Evolutionary conservation across 2,113 vertebrate species (phyloP), one percentile per base, ranked within the genome.

Genomic region (Peromyscus leucopus): DNA sequence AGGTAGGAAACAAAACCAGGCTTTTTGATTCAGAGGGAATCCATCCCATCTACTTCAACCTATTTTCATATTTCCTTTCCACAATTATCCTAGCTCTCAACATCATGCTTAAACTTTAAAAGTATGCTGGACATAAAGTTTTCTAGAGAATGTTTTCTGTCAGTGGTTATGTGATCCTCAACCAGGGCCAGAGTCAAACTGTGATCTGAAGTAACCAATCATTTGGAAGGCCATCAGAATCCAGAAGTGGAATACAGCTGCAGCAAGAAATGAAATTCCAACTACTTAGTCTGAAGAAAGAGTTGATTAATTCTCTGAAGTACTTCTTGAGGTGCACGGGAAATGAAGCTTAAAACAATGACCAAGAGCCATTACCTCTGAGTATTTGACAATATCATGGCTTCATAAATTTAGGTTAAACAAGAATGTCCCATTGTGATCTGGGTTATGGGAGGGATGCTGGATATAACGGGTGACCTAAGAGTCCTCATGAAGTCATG

Each of bases 171-270:
- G 9, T 15, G 61, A 74, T 42, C 7, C 48, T 69, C 5, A 36
- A 46, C 46, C 13, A 84, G 19, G n/a, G 36, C 21, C 13, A 89
- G 33, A 85, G n/a, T 74, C 55, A 59, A 36, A 48, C 13, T 75
- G 31, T 76, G 55, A 67, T 36, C 85, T 71, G 31, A 71, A 88
- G 16, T 71, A 36, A n/a, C 26, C 16, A 5, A 55, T 87, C 26
- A 75, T 86, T 36, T 94, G 92, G 67, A 51, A 57, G 21, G 82
- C 31, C 78, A 67, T 78, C n/a, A 74, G 46, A 96, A 93, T n/a
- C 46, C 83, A 61, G 19, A 88, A 71, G 57, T 69, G 55, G 80
- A 69, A 93, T 63, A 16, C 46, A 79, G 69, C 36, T 72, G 78
- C 42, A 69, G 69, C 17, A 87, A 61, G 55, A 93, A 65, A 46